Conservation (phyloP, 2,797 vertebrate genomes). For the Myotis pilosus region DNA sequence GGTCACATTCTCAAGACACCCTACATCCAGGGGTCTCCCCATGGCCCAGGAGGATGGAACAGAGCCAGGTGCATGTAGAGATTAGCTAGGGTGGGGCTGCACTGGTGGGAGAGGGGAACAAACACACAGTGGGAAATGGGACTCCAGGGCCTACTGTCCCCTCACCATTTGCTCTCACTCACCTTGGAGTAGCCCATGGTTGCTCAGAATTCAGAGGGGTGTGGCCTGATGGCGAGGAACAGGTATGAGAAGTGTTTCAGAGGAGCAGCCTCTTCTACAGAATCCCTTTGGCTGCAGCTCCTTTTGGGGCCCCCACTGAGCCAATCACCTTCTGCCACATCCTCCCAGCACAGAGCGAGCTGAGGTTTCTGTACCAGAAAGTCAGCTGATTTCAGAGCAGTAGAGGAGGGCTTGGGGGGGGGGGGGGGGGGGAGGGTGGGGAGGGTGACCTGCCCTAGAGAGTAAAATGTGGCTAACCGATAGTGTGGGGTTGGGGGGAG, state of each 20-base stretch:
- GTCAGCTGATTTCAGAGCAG: neutral
- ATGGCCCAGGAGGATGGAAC: neutral
- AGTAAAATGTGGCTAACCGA: too few relatives aligned
- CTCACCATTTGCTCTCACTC: neutral
- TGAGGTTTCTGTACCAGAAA: too few relatives aligned
- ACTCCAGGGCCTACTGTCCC: neutral
- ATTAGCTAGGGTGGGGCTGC: too few relatives aligned
- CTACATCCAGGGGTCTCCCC: too few relatives aligned
- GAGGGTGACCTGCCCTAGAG: fast-evolving
- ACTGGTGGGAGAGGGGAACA: neutral
- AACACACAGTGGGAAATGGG: fast-evolving
- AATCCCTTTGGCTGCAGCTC: neutral
- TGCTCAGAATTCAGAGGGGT: neutral
- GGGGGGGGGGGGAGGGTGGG: too few relatives aligned
- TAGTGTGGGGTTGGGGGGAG: neutral
- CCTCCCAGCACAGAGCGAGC: neutral
- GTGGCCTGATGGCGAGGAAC: neutral
- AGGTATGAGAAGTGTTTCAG: neutral
- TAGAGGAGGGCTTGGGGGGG: neutral
- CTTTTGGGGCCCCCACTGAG: fast-evolving
- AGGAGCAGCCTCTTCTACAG: fast-evolving
- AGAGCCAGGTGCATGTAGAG: neutral
- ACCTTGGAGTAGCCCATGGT: fast-evolving
- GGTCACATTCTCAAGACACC: neutral
- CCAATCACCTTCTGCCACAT: neutral